Conservation (phyloP, 2,113 vertebrate genomes). For the Apistogramma diplotaenia region DNA sequence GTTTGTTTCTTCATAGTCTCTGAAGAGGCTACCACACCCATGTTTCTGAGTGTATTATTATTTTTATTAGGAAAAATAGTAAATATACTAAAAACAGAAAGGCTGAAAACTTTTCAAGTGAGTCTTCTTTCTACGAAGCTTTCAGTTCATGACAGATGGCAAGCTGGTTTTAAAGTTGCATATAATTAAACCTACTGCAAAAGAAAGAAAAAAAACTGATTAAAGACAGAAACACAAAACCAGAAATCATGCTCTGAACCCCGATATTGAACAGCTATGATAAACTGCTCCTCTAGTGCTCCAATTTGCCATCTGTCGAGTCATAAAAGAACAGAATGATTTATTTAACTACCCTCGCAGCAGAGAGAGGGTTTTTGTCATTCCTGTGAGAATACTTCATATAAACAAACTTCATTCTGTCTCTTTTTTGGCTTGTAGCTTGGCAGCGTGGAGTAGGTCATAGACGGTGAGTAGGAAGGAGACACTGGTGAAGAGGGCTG, state of each 20-base stretch:
- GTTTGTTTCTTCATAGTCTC: neutral
- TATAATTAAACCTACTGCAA: neutral
- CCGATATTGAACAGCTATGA: constrained; percentile 22
- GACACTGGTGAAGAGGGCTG: constrained; percentile 41
- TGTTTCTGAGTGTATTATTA: neutral
- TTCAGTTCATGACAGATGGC: neutral
- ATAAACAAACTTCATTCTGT: constrained; percentile 39
- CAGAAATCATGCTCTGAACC: constrained; percentile 3
- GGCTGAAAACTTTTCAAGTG: neutral
- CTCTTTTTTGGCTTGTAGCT: constrained; percentile 28
- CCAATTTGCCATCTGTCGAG: constrained; percentile 43
- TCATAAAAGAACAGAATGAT: constrained; percentile 49
- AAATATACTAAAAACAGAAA: neutral
- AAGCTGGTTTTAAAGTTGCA: neutral
- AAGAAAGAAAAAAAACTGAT: neutral
- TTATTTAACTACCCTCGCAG: constrained; percentile 26
- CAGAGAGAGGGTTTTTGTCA: constrained; percentile 26
- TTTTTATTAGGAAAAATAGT: neutral
- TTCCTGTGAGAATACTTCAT: constrained; percentile 32
- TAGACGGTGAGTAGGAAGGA: constrained; percentile 48
- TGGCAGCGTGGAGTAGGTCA: constrained; percentile 33
- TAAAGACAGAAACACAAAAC: constrained; percentile 20
- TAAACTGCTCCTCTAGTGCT: constrained; percentile 27
- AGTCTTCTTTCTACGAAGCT: neutral
- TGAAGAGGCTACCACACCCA: neutral